phyloP scores from a whole-genome alignment of 2,888 invertebrate species.

The Drosophila conformis region DNA sequence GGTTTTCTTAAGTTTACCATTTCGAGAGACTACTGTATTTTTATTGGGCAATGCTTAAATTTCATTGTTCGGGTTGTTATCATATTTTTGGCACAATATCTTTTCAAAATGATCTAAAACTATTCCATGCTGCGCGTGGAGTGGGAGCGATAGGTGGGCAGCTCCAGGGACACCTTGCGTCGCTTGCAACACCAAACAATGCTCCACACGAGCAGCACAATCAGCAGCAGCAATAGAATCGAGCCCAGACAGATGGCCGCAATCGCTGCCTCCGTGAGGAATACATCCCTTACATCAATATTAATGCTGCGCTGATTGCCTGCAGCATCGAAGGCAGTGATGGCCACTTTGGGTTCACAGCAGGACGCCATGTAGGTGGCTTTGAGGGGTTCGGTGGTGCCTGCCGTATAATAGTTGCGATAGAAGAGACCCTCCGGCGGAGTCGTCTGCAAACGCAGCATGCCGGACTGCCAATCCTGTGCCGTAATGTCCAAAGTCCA shows the following conservation, averaged over 20 bases:
- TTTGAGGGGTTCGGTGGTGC: constrained; percentile 88
- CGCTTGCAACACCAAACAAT: constrained; percentile 88
- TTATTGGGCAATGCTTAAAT: constrained; percentile 28
- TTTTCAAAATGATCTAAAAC: constrained; percentile 9
- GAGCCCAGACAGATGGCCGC: constrained; percentile 90
- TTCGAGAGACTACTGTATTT: constrained; percentile 2
- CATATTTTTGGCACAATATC: constrained; percentile 26
- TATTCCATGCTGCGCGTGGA: constrained; percentile 82
- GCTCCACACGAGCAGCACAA: constrained; percentile 86
- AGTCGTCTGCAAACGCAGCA: constrained; percentile 87
- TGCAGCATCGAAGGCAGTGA: constrained; percentile 89
- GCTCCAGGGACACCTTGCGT: constrained; percentile 86
- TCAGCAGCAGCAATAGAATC: constrained; percentile 87
- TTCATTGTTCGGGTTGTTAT: constrained; percentile 23
- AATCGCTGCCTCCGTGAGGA: constrained; percentile 86
- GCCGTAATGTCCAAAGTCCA: constrained; percentile 90
- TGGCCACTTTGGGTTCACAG: constrained; percentile 89
- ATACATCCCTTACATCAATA: constrained; percentile 87
- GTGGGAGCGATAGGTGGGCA: constrained; percentile 87
- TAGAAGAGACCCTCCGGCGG: constrained; percentile 88
- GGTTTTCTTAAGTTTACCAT: neutral
- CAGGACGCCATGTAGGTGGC: constrained; percentile 90
- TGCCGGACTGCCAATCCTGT: constrained; percentile 88
- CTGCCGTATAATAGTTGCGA: constrained; percentile 88
- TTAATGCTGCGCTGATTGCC: constrained; percentile 88